Evolutionary conservation across 2,113 vertebrate species (phyloP), one percentile per base, ranked within the genome.

Genomic region (Gymnogyps californianus): DNA sequence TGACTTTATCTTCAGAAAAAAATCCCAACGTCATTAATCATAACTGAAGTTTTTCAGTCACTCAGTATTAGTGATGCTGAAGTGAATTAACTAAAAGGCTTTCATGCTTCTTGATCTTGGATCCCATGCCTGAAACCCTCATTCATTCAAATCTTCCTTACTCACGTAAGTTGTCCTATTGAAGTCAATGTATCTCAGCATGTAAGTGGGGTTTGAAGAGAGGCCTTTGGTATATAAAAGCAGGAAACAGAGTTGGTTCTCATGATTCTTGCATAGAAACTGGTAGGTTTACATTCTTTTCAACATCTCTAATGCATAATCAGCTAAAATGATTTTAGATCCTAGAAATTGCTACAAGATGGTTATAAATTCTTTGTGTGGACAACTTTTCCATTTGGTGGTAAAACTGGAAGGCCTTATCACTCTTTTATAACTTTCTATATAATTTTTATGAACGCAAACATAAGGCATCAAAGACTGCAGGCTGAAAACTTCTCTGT

Each of bases 401-500:
- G 97, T 98, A 97, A 98, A 97, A 98, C 96, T 94, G 95, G 95
- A 98, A 98, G 97, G 92, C 76, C 97, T 98, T 98, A 98, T 98
- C 97, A 75, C 97, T 94, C 90, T 97, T 98, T 98, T 98, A 97
- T 98, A 98, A 97, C 96, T 97, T 97, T 97, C 97, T 97, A 97
- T 98, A 97, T 98, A 98, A 98, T 96, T 97, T 98, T 98, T 98
- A 98, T 98, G 97, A 97, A 98, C 28, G 91, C 97, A 96, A 97
- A 96, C 96, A 98, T 96, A 93, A 97, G 18, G 97, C 97, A 98
- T 98, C 98, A 98, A 98, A 98, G 98, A 88, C 85, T 70, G 51
- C 34, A 71, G 94, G 72, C 94, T 97, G 87, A 97, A 97, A 96
- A 87, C 69, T 87, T 91, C 88, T 79, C 96, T 96, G 90, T 96